Conservation (phyloP, 2,113 vertebrate genomes). For the Tympanuchus pallidicinctus region DNA sequence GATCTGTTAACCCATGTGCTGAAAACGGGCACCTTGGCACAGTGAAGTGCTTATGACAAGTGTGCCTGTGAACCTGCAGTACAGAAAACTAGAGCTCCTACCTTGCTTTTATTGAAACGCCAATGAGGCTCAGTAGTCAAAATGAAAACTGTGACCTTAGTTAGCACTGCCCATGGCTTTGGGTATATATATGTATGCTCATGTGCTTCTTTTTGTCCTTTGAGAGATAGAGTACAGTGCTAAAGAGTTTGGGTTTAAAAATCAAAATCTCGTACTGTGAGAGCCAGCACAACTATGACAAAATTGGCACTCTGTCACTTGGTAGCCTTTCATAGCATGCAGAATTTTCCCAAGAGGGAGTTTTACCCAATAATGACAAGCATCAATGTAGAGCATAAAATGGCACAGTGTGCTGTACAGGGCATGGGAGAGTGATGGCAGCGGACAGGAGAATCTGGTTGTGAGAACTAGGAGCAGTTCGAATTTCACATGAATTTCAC, state of each 20-base stretch:
- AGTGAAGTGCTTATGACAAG: too few species aligned
- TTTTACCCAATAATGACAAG: not conserved
- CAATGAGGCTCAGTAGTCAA: not conserved
- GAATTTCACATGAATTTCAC: not conserved
- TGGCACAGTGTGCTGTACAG: fast-evolving
- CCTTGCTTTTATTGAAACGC: not conserved
- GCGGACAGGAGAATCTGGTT: not conserved
- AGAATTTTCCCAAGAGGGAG: not conserved
- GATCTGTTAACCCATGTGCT: not conserved
- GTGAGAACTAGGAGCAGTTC: not conserved
- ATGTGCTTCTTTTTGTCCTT: not conserved
- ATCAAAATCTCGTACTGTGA: not conserved
- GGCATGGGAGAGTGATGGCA: not conserved
- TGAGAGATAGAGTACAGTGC: not conserved
- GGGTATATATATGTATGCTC: fast-evolving
- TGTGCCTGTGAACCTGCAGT: not conserved
- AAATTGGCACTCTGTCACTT: not conserved
- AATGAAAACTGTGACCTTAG: not conserved
- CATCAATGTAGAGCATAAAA: not conserved
- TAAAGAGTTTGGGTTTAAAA: not conserved
- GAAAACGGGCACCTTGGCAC: not conserved
- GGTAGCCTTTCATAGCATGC: not conserved
- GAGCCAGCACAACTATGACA: fast-evolving
- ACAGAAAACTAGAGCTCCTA: not conserved
- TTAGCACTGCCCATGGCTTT: not conserved